phyloP scores from a whole-genome alignment of 2,888 invertebrate genomes.

The Drosophila acutilabella region DNA sequence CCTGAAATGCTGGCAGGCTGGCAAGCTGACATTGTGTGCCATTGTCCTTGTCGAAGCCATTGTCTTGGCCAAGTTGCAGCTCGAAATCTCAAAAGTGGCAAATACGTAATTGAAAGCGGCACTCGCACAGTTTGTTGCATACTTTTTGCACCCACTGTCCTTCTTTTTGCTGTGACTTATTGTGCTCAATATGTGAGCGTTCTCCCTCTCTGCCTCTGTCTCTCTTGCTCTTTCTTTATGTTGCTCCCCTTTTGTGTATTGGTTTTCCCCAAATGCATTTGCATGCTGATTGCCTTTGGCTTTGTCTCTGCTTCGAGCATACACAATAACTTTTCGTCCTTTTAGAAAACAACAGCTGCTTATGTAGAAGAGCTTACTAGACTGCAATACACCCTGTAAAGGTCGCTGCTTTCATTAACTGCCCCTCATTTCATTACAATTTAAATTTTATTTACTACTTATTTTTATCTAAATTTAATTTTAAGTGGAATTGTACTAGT shows the following conservation, averaged over 20 bases:
- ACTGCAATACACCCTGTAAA: not conserved
- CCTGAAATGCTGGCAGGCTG: conserved; percentile 37
- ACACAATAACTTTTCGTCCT: conserved; percentile 46
- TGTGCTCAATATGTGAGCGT: conserved; percentile 43
- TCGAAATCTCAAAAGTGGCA: conserved; percentile 38
- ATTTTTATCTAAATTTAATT: too few relatives aligned
- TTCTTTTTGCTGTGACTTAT: conserved; percentile 40
- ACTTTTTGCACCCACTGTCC: conserved; percentile 22
- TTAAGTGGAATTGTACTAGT: too few relatives aligned
- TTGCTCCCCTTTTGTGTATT: conserved; percentile 8
- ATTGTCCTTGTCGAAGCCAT: conserved; percentile 60
- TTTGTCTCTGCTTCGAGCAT: conserved; percentile 13
- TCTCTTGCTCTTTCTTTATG: not conserved
- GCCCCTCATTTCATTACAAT: too few relatives aligned
- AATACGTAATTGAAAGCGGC: conserved; percentile 48
- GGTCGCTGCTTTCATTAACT: too few relatives aligned
- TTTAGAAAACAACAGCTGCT: conserved; percentile 7
- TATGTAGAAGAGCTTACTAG: not conserved
- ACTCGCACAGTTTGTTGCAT: conserved; percentile 33
- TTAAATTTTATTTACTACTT: too few relatives aligned
- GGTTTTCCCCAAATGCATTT: conserved; percentile 61
- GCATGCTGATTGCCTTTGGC: conserved; percentile 64
- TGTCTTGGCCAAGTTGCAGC: conserved; percentile 47
- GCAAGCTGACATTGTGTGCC: conserved; percentile 32
- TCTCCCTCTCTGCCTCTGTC: not conserved